A percentile compares a stretch with the other conserved stretches of the same genome.
These are phyloP conservation scores for Catamblyrhynchus diadema DNA, from an alignment of 2,797 vertebrate species.

Conservation along the genomic window DNA sequence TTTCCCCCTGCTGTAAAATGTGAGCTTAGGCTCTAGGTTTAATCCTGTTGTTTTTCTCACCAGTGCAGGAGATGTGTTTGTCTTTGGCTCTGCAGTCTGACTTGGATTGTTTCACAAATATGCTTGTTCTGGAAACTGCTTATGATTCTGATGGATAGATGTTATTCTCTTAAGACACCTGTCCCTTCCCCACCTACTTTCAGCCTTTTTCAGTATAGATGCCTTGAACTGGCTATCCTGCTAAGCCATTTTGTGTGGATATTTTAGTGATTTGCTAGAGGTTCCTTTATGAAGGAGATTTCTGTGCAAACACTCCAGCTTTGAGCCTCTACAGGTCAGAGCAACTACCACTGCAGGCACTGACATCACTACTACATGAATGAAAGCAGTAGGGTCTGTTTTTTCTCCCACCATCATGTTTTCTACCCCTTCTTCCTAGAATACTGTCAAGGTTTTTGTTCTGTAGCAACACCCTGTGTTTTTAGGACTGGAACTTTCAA, in stretches of 20 bases:
- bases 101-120: neutral
- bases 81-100: conserved; percentile 53
- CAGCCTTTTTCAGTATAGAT: neutral
- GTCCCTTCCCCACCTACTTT: neutral
- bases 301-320: conserved; percentile 25
- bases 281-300: neutral
- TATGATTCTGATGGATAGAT: conserved; percentile 1
- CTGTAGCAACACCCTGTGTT: neutral
- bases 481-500: neutral
- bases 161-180: conserved; percentile 31
- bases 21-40: conserved; percentile 47
- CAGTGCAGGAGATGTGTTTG: conserved; percentile 54
- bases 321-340: conserved; percentile 63
- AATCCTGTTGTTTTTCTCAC: conserved; percentile 62
- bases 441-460: neutral
- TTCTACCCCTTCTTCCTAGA: neutral
- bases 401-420: conserved; percentile 22
- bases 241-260: neutral
- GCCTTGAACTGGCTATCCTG: neutral
- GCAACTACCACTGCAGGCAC: conserved; percentile 63
- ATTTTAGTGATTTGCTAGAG: neutral
- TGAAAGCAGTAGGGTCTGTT: conserved; percentile 58
- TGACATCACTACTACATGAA: conserved; percentile 75
- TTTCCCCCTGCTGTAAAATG: conserved; percentile 52
- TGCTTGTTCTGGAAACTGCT: conserved; percentile 15